Evolutionary conservation across 2,797 vertebrate species (phyloP), one percentile per base, ranked within the genome.

Genomic region (Bovichtus variegatus): DNA sequence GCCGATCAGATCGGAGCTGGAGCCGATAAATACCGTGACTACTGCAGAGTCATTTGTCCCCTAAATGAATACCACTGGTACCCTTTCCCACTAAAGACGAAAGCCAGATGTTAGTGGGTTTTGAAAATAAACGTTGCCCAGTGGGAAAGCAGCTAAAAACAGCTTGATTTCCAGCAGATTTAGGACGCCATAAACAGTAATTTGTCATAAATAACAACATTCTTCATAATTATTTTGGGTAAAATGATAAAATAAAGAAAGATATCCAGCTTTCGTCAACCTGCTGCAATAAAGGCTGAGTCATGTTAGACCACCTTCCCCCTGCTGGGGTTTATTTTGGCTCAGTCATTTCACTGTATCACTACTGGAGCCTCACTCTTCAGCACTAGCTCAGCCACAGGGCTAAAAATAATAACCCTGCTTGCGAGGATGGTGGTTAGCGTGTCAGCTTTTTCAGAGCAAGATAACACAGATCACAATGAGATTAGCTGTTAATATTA

Each of bases 211-310:
- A 50, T 49, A 21, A 36, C n/a, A 38, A 34, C 21, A 57, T 21
- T 21, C 3, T 31, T 31, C 4, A 31, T 11, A 31, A 12, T 36
- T 36, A 36, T 0, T 57, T 57, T 0, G 6, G 0, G 1, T 36
- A 16, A 19, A 27, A 47, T 27, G 10, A 31, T 3, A 46, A 43
- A 31, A n/a, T 10, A 25, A 34, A 49, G 21, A 5, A 57, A 44
- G 40, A 18, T 29, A 51, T 18, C 38, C 15, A 27, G 53, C 29
- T 21, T 60, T 43, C 36, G 23, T 31, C 12, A 16, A 60, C 55
- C 23, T 60, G 44, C 46, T 51, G 44, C 46, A 23, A 58, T 29
- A 53, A 62, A 54, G n/a, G 38, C 58, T 53, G 70, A 72, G 58
- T 72, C 70, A 44, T 34, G 58, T 34, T 25, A 6, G 58, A 44